Conservation (phyloP, 2,888 invertebrate genomes). For the Cryptophagus acutangulus region DNA sequence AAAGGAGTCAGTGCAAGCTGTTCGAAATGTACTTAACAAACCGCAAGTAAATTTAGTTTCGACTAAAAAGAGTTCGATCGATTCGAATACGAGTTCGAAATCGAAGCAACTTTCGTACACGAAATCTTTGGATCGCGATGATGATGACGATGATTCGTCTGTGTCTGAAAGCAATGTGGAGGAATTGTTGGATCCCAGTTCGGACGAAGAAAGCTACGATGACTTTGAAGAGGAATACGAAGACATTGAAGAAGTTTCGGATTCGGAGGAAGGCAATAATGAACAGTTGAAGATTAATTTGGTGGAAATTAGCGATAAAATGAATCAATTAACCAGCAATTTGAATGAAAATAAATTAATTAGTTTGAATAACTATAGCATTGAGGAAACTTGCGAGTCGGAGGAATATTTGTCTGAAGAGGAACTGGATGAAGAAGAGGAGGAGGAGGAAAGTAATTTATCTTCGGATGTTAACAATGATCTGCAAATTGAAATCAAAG, state of each 20-base stretch:
- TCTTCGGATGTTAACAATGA: constrained; percentile 12
- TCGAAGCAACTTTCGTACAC: constrained; percentile 46
- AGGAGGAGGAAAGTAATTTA: constrained; percentile 25
- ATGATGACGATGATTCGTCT: constrained; percentile 46
- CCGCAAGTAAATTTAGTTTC: constrained; percentile 25
- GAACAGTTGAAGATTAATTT: constrained; percentile 35
- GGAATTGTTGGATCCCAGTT: constrained; percentile 39
- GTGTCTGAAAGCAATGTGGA: constrained; percentile 48
- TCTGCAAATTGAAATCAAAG: constrained; percentile 37
- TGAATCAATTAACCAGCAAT: constrained; percentile 30
- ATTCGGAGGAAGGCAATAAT: constrained; percentile 25
- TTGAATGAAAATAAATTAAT: constrained; percentile 24
- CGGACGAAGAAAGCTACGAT: constrained; percentile 40
- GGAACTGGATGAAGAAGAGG: constrained; percentile 27
- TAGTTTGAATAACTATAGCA: constrained; percentile 25
- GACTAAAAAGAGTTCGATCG: constrained; percentile 41
- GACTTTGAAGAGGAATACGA: constrained; percentile 46
- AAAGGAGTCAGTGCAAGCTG: constrained; percentile 25
- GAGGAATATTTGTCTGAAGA: constrained; percentile 33
- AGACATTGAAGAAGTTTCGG: constrained; percentile 51
- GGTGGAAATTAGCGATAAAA: constrained; percentile 32
- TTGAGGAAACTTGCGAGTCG: constrained; percentile 43
- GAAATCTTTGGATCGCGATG: constrained; percentile 45
- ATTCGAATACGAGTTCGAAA: constrained; percentile 42
- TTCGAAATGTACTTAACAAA: constrained; percentile 26